Evolutionary conservation across 2,888 invertebrate species (phyloP).

Genomic region (Napeogenes inachia): DNA sequence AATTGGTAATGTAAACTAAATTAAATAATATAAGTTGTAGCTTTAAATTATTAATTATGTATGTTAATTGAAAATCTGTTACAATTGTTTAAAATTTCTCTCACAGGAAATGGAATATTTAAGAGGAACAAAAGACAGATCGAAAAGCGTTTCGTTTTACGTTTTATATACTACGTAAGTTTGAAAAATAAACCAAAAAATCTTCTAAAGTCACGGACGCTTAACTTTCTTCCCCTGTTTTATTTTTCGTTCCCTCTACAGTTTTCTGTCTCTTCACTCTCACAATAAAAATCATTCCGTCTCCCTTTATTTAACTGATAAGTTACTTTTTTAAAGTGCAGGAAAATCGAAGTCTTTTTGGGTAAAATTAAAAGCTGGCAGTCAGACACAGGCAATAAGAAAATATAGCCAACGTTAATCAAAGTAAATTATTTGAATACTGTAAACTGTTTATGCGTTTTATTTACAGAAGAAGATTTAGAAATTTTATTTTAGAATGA

Average conservation of each 20-base stretch:
- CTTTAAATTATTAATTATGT: no score
- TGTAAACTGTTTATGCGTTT: no score
- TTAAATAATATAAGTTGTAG: no score
- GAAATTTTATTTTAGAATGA: no score
- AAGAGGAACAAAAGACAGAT: constrained; percentile 58
- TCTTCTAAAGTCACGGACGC: constrained; percentile 78
- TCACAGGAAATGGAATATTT: constrained; percentile 50
- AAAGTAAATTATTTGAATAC: constrained; percentile 1
- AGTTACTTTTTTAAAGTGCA: constrained; percentile 75
- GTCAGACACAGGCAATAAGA: constrained; percentile 69
- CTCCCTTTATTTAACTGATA: constrained; percentile 68
- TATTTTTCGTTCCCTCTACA: constrained; percentile 72
- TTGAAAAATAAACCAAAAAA: constrained; percentile 75
- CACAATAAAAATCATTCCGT: constrained; percentile 43
- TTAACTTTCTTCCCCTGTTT: constrained; percentile 78
- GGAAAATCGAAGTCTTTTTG: constrained; percentile 72
- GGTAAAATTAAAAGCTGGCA: constrained; percentile 73
- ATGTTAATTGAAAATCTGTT: no score
- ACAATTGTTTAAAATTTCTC: constrained; percentile 15
- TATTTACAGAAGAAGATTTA: no score
- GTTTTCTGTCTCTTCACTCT: constrained; percentile 45
- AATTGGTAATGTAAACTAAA: no score
- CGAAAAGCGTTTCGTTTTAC: constrained; percentile 58
- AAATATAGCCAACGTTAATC: constrained; percentile 65
- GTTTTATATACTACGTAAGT: constrained; percentile 51